Conservation (phyloP, 1,140 invertebrate species). For the Rhyacophila brunnea region DNA sequence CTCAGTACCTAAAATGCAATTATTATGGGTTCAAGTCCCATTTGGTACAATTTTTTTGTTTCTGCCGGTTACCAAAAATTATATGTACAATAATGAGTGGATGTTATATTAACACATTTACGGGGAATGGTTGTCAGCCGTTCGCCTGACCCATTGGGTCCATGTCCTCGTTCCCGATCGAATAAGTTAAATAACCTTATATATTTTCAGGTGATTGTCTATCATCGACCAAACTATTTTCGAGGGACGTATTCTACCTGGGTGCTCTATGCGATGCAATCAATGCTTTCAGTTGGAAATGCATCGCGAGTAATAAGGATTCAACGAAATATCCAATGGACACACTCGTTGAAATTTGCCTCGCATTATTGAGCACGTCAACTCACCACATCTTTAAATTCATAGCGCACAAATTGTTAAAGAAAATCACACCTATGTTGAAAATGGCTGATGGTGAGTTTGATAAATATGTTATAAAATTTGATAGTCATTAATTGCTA, state of each 20-base stretch:
- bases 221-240: slow-evolving; percentile 4
- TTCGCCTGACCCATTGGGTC: no score
- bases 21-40: no score
- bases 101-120: no score
- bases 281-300: slow-evolving; percentile 26
- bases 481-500: no score
- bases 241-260: slow-evolving; percentile 16
- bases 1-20: no score
- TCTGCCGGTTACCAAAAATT: no score
- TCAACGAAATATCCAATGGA: slow-evolving; percentile 6
- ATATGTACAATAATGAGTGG: no score
- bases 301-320: slow-evolving; percentile 12
- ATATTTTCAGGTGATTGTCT: slow-evolving; percentile 24
- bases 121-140: no score
- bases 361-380: slow-evolving; percentile 20
- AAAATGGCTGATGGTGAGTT: slow-evolving; percentile 29
- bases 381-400: slow-evolving; percentile 27
- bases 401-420: slow-evolving; percentile 18
- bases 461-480: no score
- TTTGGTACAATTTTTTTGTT: no score
- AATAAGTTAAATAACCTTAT: no score
- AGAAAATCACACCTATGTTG: slow-evolving; percentile 21
- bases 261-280: slow-evolving; percentile 15
- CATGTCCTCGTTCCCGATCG: no score
- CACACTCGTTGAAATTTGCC: slow-evolving; percentile 14